phyloP scores from a whole-genome alignment of 2,113 vertebrate genomes.

The Rhinolophus sinicus region DNA sequence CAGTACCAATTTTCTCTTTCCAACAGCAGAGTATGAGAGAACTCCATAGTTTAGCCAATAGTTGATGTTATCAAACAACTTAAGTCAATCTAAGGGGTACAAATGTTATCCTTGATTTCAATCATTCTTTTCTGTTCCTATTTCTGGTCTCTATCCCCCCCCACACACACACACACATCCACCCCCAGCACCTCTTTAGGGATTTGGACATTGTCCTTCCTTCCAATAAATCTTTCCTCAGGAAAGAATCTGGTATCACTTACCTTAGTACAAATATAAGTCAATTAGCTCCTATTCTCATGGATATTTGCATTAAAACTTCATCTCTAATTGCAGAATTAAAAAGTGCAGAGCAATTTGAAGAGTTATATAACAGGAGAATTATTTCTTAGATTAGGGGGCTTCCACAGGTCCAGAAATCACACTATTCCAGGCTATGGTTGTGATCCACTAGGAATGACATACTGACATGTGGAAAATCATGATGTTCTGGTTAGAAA shows the following conservation, averaged over 20 bases:
- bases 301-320: background rate
- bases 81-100: background rate
- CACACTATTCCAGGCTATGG: background rate
- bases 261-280: background rate
- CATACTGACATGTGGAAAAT: slow-evolving; percentile 1
- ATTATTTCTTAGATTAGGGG: background rate
- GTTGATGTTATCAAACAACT: background rate
- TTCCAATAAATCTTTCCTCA: background rate
- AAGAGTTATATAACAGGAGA: background rate
- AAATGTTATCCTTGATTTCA: background rate
- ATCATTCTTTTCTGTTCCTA: background rate
- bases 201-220: background rate
- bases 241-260: background rate
- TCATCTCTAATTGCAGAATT: slow-evolving; percentile 4
- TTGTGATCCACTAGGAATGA: slow-evolving; percentile 14
- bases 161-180: too few relatives aligned
- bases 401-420: background rate
- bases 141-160: background rate
- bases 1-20: background rate
- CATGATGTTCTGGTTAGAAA: slow-evolving; percentile 33
- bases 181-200: background rate
- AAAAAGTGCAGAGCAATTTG: background rate
- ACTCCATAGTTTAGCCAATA: background rate
- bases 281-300: background rate
- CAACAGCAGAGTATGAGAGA: background rate